Evolutionary conservation across 1,140 invertebrate genomes (phyloP).

Genomic region (Ooceraea biroi): DNA sequence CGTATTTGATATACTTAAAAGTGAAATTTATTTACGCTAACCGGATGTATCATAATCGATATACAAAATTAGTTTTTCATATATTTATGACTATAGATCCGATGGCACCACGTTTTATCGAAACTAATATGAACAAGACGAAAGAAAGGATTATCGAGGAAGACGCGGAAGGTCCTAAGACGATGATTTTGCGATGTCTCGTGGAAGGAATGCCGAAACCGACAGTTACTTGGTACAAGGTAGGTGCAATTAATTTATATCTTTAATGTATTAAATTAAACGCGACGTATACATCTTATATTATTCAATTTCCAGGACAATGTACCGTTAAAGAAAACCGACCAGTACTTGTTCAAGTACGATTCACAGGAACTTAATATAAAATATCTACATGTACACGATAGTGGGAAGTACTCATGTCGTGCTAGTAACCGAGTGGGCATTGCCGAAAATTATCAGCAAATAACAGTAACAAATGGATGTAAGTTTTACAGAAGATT

Average conservation of each 20-base stretch:
- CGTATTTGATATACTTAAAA: background rate
- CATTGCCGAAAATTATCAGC: conserved; percentile 71
- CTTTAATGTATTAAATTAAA: background rate
- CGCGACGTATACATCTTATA: conserved; percentile 7
- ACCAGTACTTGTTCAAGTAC: conserved; percentile 76
- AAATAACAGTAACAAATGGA: conserved; percentile 80
- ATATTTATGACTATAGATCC: conserved; percentile 65
- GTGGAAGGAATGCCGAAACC: conserved; percentile 81
- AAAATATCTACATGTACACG: conserved; percentile 79
- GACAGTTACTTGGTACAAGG: conserved; percentile 82
- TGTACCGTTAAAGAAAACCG: conserved; percentile 62
- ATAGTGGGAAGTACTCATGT: conserved; percentile 83
- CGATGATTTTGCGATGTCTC: conserved; percentile 75
- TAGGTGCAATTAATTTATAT: conserved; percentile 59
- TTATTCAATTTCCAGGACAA: conserved; percentile 72
- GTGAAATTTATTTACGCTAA: background rate
- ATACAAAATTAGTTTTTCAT: background rate
- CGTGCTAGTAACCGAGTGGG: conserved; percentile 82
- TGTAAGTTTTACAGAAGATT: conserved; percentile 6
- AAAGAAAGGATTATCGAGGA: conserved; percentile 66
- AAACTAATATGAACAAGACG: conserved; percentile 75
- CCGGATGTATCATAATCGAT: background rate
- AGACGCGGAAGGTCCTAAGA: conserved; percentile 66
- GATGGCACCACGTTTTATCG: conserved; percentile 19
- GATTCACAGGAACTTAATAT: conserved; percentile 82